phyloP scores from a whole-genome alignment of 2,888 invertebrate species.

The Sarcophaga variegata region DNA sequence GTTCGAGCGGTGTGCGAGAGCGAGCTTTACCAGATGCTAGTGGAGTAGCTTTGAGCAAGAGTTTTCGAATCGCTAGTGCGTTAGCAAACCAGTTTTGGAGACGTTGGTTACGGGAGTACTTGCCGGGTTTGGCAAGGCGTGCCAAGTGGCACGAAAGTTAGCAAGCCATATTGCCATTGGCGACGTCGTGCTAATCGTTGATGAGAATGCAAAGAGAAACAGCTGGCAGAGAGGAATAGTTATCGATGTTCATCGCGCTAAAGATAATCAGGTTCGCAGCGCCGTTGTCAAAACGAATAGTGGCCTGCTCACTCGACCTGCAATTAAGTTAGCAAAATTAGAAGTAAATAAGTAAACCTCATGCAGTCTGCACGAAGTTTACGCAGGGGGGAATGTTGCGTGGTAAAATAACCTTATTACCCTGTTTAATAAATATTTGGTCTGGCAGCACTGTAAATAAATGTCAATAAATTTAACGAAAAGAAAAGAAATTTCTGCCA shows the following conservation, averaged over 20 bases:
- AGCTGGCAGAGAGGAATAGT: slow-evolving; percentile 51
- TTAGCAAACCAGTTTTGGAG: slow-evolving; percentile 58
- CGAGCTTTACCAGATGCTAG: slow-evolving; percentile 33
- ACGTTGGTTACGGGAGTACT: slow-evolving; percentile 51
- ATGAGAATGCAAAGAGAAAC: slow-evolving; percentile 53
- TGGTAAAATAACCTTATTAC: too few relatives aligned
- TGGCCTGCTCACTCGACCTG: background rate
- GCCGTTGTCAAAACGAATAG: slow-evolving; percentile 46
- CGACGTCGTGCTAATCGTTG: slow-evolving; percentile 63
- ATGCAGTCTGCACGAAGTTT: too few relatives aligned
- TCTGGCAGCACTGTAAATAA: too few relatives aligned
- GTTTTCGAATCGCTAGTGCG: slow-evolving; percentile 45
- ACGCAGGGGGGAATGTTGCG: too few relatives aligned
- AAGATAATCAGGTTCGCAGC: slow-evolving; percentile 29
- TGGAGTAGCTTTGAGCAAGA: slow-evolving; percentile 53
- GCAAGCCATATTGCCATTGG: slow-evolving; percentile 27
- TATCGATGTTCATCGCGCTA: slow-evolving; percentile 37
- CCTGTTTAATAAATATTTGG: too few relatives aligned
- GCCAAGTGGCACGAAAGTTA: slow-evolving; percentile 45
- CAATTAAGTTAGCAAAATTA: slow-evolving; percentile 50
- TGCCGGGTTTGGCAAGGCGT: slow-evolving; percentile 45
- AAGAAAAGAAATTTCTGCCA: too few relatives aligned
- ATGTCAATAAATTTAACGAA: too few relatives aligned
- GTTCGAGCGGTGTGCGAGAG: slow-evolving; percentile 57
- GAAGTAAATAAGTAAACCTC: background rate